Evolutionary conservation across 2,797 vertebrate genomes (phyloP).

Genomic region (Periparus ater): DNA sequence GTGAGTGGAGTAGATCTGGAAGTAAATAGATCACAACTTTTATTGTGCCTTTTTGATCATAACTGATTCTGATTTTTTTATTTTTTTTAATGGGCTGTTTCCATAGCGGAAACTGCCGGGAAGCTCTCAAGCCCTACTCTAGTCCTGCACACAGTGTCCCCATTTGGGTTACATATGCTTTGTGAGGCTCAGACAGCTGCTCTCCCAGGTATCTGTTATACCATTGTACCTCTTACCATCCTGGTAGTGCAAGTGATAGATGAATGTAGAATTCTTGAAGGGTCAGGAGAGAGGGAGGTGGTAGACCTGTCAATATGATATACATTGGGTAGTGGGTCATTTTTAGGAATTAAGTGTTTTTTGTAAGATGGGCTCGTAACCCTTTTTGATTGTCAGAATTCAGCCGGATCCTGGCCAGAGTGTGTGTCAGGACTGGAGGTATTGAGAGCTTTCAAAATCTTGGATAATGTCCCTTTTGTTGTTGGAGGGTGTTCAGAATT

Average conservation of each 20-base stretch:
- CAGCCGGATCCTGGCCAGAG: background rate
- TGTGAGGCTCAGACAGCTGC: background rate
- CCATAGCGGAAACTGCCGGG: background rate
- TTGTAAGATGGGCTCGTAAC: accelerated
- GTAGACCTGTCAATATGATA: background rate
- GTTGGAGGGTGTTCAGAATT: background rate
- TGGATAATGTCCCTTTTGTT: background rate
- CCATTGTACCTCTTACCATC: background rate
- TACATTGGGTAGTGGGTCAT: background rate
- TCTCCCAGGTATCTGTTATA: background rate
- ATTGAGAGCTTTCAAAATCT: background rate
- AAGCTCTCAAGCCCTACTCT: background rate
- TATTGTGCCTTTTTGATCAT: background rate
- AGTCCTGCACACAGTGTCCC: background rate
- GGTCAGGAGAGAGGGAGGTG: background rate
- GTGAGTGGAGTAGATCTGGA: background rate
- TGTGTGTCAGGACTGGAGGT: background rate
- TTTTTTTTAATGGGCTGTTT: background rate
- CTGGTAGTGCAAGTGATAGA: background rate
- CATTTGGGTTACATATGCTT: accelerated
- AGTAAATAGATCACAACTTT: background rate
- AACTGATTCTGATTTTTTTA: background rate
- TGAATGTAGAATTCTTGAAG: background rate
- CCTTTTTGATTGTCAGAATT: background rate
- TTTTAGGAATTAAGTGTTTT: background rate